Percentiles rank a stretch among this genome's conserved stretches.
Evolutionary conservation across 2,797 vertebrate genomes (phyloP).

Genomic region (Chaetodon trifasciatus): DNA sequence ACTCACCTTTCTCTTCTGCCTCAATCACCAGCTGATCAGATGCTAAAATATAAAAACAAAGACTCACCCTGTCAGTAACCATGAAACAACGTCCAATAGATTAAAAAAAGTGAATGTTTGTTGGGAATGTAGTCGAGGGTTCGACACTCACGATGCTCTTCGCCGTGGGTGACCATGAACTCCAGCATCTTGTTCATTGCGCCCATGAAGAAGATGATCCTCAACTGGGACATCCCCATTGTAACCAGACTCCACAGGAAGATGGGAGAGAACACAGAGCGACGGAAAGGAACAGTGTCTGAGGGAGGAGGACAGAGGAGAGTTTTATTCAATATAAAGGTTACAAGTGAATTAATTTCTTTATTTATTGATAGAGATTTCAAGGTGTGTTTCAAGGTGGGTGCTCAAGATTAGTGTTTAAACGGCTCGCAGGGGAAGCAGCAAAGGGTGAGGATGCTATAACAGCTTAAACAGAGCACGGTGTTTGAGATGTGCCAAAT

Average conservation of each 20-base stretch:
- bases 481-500: too few species aligned
- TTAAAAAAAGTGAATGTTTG: background rate
- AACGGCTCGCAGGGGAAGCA: too few species aligned
- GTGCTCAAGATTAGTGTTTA: too few species aligned
- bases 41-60: constrained; percentile 65
- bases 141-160: constrained; percentile 83
- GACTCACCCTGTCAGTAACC: constrained; percentile 14
- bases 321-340: background rate
- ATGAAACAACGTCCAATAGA: background rate
- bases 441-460: too few species aligned
- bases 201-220: constrained; percentile 95
- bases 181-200: constrained; percentile 96
- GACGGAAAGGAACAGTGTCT: constrained; percentile 85
- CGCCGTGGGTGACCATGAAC: constrained; percentile 83
- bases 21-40: constrained; percentile 51
- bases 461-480: too few species aligned
- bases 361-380: background rate
- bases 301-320: constrained; percentile 5
- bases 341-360: background rate
- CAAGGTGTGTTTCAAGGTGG: too few species aligned
- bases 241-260: constrained; percentile 94
- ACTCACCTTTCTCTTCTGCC: constrained; percentile 83
- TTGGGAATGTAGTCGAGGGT: background rate
- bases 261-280: constrained; percentile 90
- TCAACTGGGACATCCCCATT: constrained; percentile 93